Evolutionary conservation across 1,140 invertebrate species (phyloP), one percentile per base, ranked within the genome.

Genomic region (Heliconius melpomene): DNA sequence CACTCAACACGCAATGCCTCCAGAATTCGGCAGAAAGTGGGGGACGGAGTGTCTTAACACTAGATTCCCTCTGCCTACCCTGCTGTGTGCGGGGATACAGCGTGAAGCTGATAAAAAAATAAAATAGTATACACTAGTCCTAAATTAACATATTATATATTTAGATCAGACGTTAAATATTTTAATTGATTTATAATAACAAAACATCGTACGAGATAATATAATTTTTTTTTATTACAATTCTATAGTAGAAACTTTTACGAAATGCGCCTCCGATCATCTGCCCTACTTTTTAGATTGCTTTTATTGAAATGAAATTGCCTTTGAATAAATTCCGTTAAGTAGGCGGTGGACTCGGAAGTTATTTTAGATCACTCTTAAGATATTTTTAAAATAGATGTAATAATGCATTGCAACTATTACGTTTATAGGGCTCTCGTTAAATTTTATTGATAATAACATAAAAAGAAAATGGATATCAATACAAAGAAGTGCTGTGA

Each of bases 271-370:
- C 84, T 82, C 85, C 83, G 82, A 88, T 88, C 83, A 86, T 85
- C 85, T 88, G 89, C 80, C 88, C 89, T 86, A 91, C 86, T 89
- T 90, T 90, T 89, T 91, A 89, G 86, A 91, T 90, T 91, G 89
- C 83, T 88, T 87, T 88, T 89, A 91, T 90, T 91, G 86, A 89
- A 90, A 88, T 88, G 87, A 84, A 90, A 89, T 89, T 88, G 86
- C 83, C 83, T 86, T 83, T 87, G 85, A 87, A 87, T 89, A 79
- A 78, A 84, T 84, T 87, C 84, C 84, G 79, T 83, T 89, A 80
- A 83, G 78, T 80, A 86, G 77, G 57, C 74, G 77, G 54, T 57
- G 60, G 77, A 75, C 70, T 82, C 52, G 73, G 40, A 78, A 79
- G 82, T 78, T 83, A 85, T 81, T 82, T 78, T 78, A 79, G 81